Percentiles rank a stretch among this genome's conserved stretches.
These are phyloP conservation scores for Criorhina ranunculi DNA, from an alignment of 2,888 invertebrate genomes.

Conservation along the genomic window DNA sequence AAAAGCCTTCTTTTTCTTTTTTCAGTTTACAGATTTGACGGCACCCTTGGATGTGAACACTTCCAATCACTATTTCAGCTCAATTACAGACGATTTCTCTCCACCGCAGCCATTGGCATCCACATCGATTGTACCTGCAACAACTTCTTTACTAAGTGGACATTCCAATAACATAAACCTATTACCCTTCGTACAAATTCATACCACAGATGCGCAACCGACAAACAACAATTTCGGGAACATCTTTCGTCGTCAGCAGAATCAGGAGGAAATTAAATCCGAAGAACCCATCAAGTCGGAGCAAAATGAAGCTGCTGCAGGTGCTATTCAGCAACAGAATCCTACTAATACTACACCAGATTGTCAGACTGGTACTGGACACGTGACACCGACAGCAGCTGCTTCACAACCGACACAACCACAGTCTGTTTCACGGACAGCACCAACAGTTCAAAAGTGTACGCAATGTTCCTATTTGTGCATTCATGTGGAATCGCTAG, in stretches of 20 bases:
- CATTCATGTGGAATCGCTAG: constrained; percentile 78
- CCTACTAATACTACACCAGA: constrained; percentile 46
- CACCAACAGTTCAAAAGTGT: constrained; percentile 79
- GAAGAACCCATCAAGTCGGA: constrained; percentile 84
- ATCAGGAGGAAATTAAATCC: constrained; percentile 83
- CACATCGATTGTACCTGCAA: constrained; percentile 21
- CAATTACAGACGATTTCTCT: constrained; percentile 66
- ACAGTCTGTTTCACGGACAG: constrained; percentile 19
- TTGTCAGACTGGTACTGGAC: constrained; percentile 12
- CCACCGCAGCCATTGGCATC: constrained; percentile 53
- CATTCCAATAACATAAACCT: constrained; percentile 54
- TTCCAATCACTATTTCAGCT: constrained; percentile 72
- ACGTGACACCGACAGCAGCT: constrained; percentile 43
- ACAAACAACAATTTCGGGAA: constrained; percentile 81
- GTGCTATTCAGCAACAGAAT: constrained; percentile 42
- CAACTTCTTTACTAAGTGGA: constrained; percentile 26
- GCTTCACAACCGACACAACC: constrained; percentile 2
- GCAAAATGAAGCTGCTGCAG: constrained; percentile 70
- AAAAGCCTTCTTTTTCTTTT: neutral
- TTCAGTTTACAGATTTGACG: constrained; percentile 67
- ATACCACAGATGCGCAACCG: constrained; percentile 82
- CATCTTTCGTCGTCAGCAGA: constrained; percentile 81
- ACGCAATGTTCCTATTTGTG: constrained; percentile 81
- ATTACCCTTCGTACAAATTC: constrained; percentile 83
- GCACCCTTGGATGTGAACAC: constrained; percentile 62